These are phyloP conservation scores for Thomomys bottae DNA, from an alignment of 2,113 vertebrate genomes.

Conservation along the genomic window DNA sequence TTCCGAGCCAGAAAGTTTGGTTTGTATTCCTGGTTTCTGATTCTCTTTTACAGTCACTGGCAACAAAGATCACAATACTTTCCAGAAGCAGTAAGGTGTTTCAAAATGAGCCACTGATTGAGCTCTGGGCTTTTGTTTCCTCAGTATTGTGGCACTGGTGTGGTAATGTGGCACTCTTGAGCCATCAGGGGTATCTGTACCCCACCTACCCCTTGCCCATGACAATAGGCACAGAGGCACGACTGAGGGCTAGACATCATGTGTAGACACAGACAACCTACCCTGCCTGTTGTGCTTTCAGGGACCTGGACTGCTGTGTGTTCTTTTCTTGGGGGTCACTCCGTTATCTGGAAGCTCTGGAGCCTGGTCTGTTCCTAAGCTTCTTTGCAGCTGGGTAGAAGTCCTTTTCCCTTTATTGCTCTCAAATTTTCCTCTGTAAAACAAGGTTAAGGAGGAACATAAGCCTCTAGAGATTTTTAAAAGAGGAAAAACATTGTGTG, in stretches of 20 bases:
- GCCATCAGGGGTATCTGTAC: background rate
- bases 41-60: constrained; percentile 1
- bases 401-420: constrained; percentile 44
- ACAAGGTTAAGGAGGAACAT: background rate
- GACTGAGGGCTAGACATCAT: background rate
- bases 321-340: background rate
- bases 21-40: constrained; percentile 38
- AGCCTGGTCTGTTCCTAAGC: background rate
- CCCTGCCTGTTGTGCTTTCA: background rate
- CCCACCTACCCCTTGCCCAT: fast-evolving
- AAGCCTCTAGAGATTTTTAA: background rate
- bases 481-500: background rate
- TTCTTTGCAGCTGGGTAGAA: background rate
- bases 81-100: background rate
- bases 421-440: constrained; percentile 30
- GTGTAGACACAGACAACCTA: background rate
- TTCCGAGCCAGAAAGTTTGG: background rate
- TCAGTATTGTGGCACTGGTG: background rate
- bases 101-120: background rate
- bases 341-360: constrained; percentile 42
- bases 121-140: background rate
- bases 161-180: background rate
- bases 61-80: constrained; percentile 30
- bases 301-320: background rate
- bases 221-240: background rate